phyloP scores from a whole-genome alignment of 2,888 invertebrate genomes.

The Galerucella nymphaeae region DNA sequence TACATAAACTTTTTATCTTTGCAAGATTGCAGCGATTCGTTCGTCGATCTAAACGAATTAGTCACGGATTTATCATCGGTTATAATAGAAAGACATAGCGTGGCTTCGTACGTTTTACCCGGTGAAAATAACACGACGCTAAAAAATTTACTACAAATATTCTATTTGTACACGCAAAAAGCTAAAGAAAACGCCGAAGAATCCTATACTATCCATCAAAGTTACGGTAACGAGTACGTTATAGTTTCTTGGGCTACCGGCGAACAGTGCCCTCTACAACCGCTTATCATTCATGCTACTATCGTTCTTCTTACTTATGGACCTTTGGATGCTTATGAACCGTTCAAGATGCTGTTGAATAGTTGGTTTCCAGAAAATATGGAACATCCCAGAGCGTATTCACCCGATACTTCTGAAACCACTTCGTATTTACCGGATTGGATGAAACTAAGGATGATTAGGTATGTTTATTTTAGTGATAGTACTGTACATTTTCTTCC shows the following conservation, averaged over 20 bases:
- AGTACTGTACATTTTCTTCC: no score
- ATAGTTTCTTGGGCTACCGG: conserved; percentile 82
- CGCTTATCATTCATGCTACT: conserved; percentile 85
- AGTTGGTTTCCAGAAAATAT: conserved; percentile 85
- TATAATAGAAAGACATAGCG: conserved; percentile 89
- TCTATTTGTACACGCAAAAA: conserved; percentile 80
- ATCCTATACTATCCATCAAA: conserved; percentile 68
- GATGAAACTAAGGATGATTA: conserved; percentile 89
- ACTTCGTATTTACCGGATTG: conserved; percentile 90
- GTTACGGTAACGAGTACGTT: conserved; percentile 75
- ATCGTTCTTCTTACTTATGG: conserved; percentile 83
- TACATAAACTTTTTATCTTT: conserved; percentile 88
- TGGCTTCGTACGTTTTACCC: conserved; percentile 78
- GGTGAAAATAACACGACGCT: conserved; percentile 69
- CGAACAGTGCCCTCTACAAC: conserved; percentile 80
- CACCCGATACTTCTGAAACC: conserved; percentile 84
- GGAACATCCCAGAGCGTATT: conserved; percentile 81
- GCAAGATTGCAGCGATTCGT: conserved; percentile 75
- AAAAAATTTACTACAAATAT: conserved; percentile 78
- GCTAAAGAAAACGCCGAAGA: conserved; percentile 73
- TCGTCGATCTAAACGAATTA: conserved; percentile 76
- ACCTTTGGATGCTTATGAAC: conserved; percentile 64
- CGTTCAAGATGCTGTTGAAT: conserved; percentile 69
- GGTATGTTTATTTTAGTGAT: conserved; percentile 40
- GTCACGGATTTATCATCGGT: conserved; percentile 88